Evolutionary conservation across 2,888 invertebrate genomes (phyloP).

Genomic region (Philonicus albiceps): DNA sequence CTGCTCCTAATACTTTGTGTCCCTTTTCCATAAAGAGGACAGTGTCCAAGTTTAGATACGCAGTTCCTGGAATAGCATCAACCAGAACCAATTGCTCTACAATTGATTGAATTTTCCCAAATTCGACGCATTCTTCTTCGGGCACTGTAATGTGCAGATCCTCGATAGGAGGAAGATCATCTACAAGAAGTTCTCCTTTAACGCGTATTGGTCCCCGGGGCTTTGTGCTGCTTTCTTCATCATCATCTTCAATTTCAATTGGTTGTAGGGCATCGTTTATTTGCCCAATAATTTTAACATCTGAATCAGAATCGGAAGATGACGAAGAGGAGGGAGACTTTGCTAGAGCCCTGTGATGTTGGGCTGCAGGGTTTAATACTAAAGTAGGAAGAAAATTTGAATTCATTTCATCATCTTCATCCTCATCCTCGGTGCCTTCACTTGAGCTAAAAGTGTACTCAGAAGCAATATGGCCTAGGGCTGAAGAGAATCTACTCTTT

Average conservation of each 20-base stretch:
- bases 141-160: slow-evolving; percentile 81
- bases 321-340: slow-evolving; percentile 19
- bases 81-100: slow-evolving; percentile 82
- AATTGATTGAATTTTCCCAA: slow-evolving; percentile 76
- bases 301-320: slow-evolving; percentile 40
- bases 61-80: slow-evolving; percentile 73
- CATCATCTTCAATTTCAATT: slow-evolving; percentile 54
- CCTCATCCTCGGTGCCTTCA: background rate
- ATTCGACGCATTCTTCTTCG: slow-evolving; percentile 74
- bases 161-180: slow-evolving; percentile 82
- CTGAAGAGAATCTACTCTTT: background rate
- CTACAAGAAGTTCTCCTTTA: slow-evolving; percentile 63
- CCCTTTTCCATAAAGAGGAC: slow-evolving; percentile 85
- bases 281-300: slow-evolving; percentile 43
- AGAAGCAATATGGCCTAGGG: background rate
- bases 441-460: slow-evolving; percentile 16
- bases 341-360: background rate
- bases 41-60: slow-evolving; percentile 85
- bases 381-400: background rate
- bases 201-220: slow-evolving; percentile 55
- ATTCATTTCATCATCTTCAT: background rate
- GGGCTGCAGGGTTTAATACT: background rate
- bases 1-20: slow-evolving; percentile 76
- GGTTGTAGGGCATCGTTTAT: background rate
- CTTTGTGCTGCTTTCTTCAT: slow-evolving; percentile 47